A percentile compares a stretch with the other conserved stretches of the same genome.
Evolutionary conservation across 2,888 invertebrate genomes (phyloP).

Genomic region (Iselma pallidipennis): DNA sequence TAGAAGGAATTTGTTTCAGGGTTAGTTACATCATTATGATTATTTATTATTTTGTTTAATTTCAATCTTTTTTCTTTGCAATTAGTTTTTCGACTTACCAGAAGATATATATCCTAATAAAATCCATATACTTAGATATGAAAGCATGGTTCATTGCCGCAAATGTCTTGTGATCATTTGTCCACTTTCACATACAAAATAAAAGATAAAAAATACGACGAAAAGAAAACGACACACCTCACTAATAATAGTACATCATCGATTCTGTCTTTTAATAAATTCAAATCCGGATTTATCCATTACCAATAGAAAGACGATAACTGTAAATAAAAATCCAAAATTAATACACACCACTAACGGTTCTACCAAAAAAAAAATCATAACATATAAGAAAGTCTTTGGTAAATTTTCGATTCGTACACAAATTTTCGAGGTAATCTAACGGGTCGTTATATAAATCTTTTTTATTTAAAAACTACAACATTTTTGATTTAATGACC

Average conservation of each 20-base stretch:
- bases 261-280: not conserved
- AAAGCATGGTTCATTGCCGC: constrained; percentile 26
- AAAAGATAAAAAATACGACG: not conserved
- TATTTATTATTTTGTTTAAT: too few species aligned
- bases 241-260: not conserved
- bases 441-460: too few species aligned
- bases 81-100: constrained; percentile 22
- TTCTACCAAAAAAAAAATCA: constrained; percentile 8
- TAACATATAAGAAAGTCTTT: constrained; percentile 9
- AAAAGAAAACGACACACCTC: not conserved
- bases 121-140: constrained; percentile 29
- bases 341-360: constrained; percentile 13
- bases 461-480: too few species aligned
- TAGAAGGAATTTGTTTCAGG: too few species aligned
- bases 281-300: not conserved
- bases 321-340: constrained; percentile 8
- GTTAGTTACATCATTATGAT: too few species aligned
- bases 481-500: too few species aligned
- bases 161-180: constrained; percentile 27
- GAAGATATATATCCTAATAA: constrained; percentile 23
- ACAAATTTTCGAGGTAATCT: not conserved
- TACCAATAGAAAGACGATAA: not conserved
- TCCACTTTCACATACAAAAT: constrained; percentile 1
- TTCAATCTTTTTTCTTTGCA: too few species aligned
- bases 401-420: not conserved